Percentiles rank a stretch among this genome's conserved stretches.
Conservation (phyloP, 2,888 invertebrate genomes). For the Leucoma salicis region DNA sequence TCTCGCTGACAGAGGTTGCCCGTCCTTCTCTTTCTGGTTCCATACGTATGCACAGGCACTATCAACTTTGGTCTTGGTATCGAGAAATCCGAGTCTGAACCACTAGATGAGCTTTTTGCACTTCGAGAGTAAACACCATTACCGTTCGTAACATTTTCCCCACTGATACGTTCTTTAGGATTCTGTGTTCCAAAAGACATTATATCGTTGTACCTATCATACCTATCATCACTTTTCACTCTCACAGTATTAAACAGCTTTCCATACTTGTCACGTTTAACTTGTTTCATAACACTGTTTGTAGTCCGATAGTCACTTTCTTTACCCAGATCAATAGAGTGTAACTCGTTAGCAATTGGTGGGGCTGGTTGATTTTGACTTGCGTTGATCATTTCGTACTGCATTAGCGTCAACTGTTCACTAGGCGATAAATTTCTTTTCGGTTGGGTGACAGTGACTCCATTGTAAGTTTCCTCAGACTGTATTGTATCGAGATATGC, state of each 20-base stretch:
- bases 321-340: slow-evolving; percentile 58
- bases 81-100: slow-evolving; percentile 86
- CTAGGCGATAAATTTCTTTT: slow-evolving; percentile 78
- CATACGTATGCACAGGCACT: slow-evolving; percentile 94
- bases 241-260: slow-evolving; percentile 76
- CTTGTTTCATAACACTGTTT: slow-evolving; percentile 67
- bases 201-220: slow-evolving; percentile 72
- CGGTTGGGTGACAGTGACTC: slow-evolving; percentile 78
- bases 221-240: slow-evolving; percentile 78
- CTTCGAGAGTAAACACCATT: slow-evolving; percentile 61
- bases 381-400: slow-evolving; percentile 69
- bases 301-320: slow-evolving; percentile 78
- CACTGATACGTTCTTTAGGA: slow-evolving; percentile 59
- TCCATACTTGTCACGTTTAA: slow-evolving; percentile 73
- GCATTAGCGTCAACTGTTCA: slow-evolving; percentile 77
- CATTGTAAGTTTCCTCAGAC: slow-evolving; percentile 57
- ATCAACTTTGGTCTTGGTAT: slow-evolving; percentile 93
- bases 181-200: slow-evolving; percentile 57
- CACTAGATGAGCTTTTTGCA: slow-evolving; percentile 79
- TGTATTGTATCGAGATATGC: slow-evolving; percentile 63
- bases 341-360: slow-evolving; percentile 57
- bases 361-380: slow-evolving; percentile 53
- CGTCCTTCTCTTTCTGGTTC: slow-evolving; percentile 89
- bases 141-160: slow-evolving; percentile 55
- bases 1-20: slow-evolving; percentile 85